These are phyloP conservation scores for Portunus trituberculatus DNA, from an alignment of 1,140 invertebrate genomes.

Conservation along the genomic window DNA sequence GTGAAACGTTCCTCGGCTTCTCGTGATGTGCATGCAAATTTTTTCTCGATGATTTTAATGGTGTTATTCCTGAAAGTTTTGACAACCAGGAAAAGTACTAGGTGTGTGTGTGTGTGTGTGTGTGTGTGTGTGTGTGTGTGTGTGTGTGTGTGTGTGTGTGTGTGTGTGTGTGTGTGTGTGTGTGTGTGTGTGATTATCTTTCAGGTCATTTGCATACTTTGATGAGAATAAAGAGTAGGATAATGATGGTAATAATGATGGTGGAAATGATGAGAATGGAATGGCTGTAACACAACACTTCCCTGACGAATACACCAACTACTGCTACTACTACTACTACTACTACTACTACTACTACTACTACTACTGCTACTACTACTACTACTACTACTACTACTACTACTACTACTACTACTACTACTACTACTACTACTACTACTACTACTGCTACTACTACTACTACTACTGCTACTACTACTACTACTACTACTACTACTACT, in stretches of 20 bases:
- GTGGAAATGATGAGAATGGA: not conserved
- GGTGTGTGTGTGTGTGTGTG: not conserved
- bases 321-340: too few relatives aligned
- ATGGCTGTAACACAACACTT: too few relatives aligned
- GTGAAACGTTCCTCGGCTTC: not conserved
- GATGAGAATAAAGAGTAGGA: not conserved
- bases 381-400: too few relatives aligned
- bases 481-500: too few relatives aligned
- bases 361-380: too few relatives aligned
- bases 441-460: too few relatives aligned
- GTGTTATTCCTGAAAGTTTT: constrained; percentile 1
- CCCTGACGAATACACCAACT: too few relatives aligned
- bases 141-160: constrained; percentile 18
- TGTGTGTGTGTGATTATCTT: not conserved
- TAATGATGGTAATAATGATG: not conserved
- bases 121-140: not conserved
- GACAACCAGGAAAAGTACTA: not conserved
- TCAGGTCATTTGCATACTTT: not conserved
- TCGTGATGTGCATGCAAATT: constrained; percentile 5
- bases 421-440: too few relatives aligned
- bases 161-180: constrained; percentile 1
- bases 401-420: too few relatives aligned
- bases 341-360: too few relatives aligned
- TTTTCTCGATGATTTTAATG: not conserved
- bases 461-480: too few relatives aligned